These are phyloP conservation scores for Brachyopa scutellaris DNA, from an alignment of 2,888 invertebrate species.

Conservation along the genomic window DNA sequence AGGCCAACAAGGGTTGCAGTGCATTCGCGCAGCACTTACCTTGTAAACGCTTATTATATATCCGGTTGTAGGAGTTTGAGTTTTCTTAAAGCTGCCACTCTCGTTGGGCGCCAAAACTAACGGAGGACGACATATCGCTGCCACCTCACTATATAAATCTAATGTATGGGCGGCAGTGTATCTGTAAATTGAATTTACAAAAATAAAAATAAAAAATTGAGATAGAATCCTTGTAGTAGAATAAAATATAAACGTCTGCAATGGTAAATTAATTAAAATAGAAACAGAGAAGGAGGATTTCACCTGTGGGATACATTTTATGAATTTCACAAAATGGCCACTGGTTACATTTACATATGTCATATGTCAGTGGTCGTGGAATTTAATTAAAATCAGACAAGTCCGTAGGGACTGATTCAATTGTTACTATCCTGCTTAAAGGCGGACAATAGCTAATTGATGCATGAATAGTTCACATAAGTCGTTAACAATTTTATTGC, in stretches of 20 bases:
- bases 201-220: neutral
- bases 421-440: neutral
- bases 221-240: neutral
- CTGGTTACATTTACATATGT: neutral
- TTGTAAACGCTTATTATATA: slow-evolving; percentile 96
- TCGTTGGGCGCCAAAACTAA: slow-evolving; percentile 86
- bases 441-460: too few species aligned
- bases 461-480: too few species aligned
- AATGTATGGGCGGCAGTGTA: slow-evolving; percentile 94
- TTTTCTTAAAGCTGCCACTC: slow-evolving; percentile 89
- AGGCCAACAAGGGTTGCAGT: neutral
- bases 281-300: neutral
- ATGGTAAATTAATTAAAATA: slow-evolving; percentile 5
- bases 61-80: slow-evolving; percentile 91
- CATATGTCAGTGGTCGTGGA: neutral
- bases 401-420: neutral
- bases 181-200: slow-evolving; percentile 80
- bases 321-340: too few species aligned
- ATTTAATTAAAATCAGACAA: neutral
- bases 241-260: neutral
- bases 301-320: neutral
- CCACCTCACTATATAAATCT: slow-evolving; percentile 94
- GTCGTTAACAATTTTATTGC: too few species aligned
- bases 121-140: slow-evolving; percentile 94
- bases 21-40: slow-evolving; percentile 78